phyloP scores from a whole-genome alignment of 1,140 invertebrate genomes.

The Drosophila lini region DNA sequence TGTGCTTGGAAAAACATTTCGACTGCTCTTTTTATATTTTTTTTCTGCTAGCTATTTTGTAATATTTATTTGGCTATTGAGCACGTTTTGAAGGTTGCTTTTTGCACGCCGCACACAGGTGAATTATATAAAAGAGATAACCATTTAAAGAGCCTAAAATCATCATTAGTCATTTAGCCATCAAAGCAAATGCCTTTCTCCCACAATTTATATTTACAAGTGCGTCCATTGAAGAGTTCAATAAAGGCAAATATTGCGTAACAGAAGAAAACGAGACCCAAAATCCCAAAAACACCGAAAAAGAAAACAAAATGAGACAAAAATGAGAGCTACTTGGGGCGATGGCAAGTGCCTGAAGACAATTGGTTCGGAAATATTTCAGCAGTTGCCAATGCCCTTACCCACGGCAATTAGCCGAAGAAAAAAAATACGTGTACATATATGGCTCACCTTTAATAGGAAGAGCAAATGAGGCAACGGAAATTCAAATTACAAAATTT shows the following conservation, averaged over 20 bases:
- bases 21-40: conserved; percentile 38
- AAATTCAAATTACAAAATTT: conserved; percentile 77
- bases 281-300: conserved; percentile 6
- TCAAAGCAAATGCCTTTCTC: conserved; percentile 53
- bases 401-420: conserved; percentile 70
- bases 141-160: conserved; percentile 40
- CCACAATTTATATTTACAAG: conserved; percentile 57
- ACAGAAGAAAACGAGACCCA: conserved; percentile 39
- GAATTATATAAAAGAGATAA: conserved; percentile 43
- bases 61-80: conserved; percentile 65
- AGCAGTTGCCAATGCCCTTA: conserved; percentile 32
- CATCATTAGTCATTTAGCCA: conserved; percentile 41
- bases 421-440: conserved; percentile 2
- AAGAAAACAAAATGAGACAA: conserved; percentile 39
- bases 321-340: conserved; percentile 51
- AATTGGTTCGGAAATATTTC: conserved; percentile 47
- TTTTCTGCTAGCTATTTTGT: conserved; percentile 36
- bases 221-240: conserved; percentile 50
- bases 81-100: conserved; percentile 62
- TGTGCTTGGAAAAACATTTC: conserved; percentile 42
- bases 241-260: conserved; percentile 62
- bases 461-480: conserved; percentile 68
- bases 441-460: conserved; percentile 28
- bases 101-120: conserved; percentile 39
- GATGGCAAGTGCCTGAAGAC: conserved; percentile 41